Percentiles rank a stretch among this genome's conserved stretches.
These are phyloP conservation scores for Actenoides hombroni DNA, from an alignment of 2,113 vertebrate genomes.

Conservation along the genomic window DNA sequence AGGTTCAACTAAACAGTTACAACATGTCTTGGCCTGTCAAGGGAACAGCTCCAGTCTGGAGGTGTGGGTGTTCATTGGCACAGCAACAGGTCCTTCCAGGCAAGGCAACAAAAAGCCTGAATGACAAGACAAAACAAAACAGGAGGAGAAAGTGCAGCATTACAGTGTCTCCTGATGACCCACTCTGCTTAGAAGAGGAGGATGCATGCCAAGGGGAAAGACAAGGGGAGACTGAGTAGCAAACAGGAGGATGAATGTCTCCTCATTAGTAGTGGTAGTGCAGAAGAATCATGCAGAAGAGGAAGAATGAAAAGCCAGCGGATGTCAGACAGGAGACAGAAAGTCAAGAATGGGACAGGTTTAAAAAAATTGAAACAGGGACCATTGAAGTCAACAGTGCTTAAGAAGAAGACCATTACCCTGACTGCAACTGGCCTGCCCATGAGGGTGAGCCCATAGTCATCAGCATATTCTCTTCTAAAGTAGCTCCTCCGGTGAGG, in stretches of 20 bases:
- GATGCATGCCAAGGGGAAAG: background rate
- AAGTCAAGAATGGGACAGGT: background rate
- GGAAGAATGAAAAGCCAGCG: background rate
- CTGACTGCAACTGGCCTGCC: background rate
- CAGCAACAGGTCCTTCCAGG: background rate
- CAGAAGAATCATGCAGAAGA: background rate
- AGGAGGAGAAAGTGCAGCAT: background rate
- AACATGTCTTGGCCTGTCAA: background rate
- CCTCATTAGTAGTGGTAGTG: accelerated
- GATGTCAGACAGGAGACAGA: background rate
- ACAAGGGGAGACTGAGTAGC: background rate
- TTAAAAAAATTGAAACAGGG: background rate
- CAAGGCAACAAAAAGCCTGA: background rate
- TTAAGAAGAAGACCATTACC: background rate
- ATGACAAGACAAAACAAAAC: accelerated
- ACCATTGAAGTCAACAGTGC: background rate
- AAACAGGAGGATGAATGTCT: background rate
- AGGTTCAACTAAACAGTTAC: background rate
- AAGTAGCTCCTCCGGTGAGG: background rate
- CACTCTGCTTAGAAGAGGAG: background rate
- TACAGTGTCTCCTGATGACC: background rate
- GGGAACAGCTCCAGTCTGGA: background rate
- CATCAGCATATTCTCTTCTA: background rate
- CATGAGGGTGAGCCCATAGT: accelerated
- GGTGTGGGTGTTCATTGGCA: background rate